Evolutionary conservation across 1,140 invertebrate genomes (phyloP).

Genomic region (Alviniconcha marisindica): DNA sequence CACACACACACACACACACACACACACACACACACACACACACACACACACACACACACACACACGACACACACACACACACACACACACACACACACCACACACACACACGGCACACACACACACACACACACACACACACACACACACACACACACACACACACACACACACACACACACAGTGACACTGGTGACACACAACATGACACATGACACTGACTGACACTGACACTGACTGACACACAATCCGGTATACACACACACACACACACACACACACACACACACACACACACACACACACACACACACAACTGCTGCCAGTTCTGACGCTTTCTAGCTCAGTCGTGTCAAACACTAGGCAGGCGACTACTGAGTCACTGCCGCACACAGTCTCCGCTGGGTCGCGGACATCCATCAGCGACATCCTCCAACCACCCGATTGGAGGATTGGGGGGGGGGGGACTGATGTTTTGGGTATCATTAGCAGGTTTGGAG

Average conservation of each 20-base stretch:
- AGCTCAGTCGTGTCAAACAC: no score
- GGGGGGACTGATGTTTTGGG: no score
- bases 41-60: not conserved
- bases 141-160: not conserved
- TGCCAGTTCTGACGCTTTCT: no score
- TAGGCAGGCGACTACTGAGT: no score
- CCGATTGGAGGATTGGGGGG: no score
- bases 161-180: not conserved
- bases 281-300: not conserved
- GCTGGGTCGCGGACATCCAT: no score
- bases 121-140: not conserved
- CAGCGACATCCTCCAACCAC: no score
- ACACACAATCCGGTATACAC: not conserved
- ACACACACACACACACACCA: not conserved
- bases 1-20: not conserved
- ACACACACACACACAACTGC: not conserved
- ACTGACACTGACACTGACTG: not conserved
- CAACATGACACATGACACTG: not conserved
- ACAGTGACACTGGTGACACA: not conserved
- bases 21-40: not conserved
- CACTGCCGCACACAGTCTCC: no score
- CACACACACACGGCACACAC: not conserved
- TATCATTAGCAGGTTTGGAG: no score
- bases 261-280: slow-evolving; percentile 4
- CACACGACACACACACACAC: not conserved